These are phyloP conservation scores for Naso thynnoides DNA, from an alignment of 2,797 vertebrate species.

Conservation along the genomic window DNA sequence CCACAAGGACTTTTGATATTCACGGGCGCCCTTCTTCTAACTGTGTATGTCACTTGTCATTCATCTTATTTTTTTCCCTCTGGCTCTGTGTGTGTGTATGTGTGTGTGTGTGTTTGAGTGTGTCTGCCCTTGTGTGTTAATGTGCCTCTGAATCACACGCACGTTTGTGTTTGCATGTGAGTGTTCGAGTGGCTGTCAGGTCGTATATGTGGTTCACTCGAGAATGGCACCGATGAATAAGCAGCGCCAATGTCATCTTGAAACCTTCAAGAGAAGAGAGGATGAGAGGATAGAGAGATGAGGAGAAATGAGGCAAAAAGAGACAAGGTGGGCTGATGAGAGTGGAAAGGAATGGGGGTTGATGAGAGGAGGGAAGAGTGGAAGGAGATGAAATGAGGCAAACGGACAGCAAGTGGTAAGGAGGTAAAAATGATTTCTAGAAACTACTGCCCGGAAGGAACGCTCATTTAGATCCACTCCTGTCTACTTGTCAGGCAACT, in stretches of 20 bases:
- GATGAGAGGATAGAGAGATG: constrained; percentile 39
- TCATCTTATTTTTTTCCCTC: constrained; percentile 57
- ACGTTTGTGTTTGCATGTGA: constrained; percentile 12
- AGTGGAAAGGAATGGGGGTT: constrained; percentile 26
- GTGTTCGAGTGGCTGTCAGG: constrained; percentile 58
- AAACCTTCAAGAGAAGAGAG: constrained; percentile 45
- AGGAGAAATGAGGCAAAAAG: constrained; percentile 46
- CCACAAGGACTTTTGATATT: constrained; percentile 59
- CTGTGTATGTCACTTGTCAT: constrained; percentile 63
- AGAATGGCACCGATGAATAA: constrained; percentile 63
- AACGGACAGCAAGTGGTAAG: constrained; percentile 42
- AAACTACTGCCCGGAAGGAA: constrained; percentile 45
- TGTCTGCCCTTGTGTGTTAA: constrained; percentile 46
- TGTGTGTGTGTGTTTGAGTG: not conserved
- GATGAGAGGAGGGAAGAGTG: constrained; percentile 29
- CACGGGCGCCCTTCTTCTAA: constrained; percentile 37
- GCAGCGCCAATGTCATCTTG: constrained; percentile 58
- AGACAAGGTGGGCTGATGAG: constrained; percentile 33
- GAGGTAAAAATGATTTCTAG: constrained; percentile 52
- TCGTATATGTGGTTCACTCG: constrained; percentile 69
- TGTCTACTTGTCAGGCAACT: constrained; percentile 30
- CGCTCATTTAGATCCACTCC: constrained; percentile 30
- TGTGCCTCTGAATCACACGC: constrained; percentile 42
- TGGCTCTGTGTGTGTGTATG: constrained; percentile 14
- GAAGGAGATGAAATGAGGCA: constrained; percentile 45